Base-by-base conservation (phyloP, 2,113 vertebrate species). In the Epinephelus fuscoguttatus region DNA sequence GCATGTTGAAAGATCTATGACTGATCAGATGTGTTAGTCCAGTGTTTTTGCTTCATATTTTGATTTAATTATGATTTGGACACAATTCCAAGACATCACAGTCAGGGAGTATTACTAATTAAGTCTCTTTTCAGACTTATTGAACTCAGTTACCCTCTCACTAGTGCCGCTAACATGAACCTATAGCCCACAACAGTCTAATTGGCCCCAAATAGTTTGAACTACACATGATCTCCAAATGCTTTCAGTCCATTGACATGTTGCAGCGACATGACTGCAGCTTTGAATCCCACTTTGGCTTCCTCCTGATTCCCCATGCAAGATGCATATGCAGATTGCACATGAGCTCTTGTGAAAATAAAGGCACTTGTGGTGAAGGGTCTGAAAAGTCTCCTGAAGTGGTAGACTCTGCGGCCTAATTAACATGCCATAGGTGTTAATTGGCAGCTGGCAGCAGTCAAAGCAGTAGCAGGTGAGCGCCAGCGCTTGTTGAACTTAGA, bases 381-480 rank as follows among this genome's bases (percentile, higher is more conserved):
- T 88, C 91, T 93, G 84, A 89, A 89, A 93, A 87, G 93, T 92
- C 92, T 85, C 84, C 83, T 94, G 92, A 93, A 95, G 95, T 95
- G 93, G 91, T 80, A 88, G 90, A 87, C 92, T 93, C 89, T 87
- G 90, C 81, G 80, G 93, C 90, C 93, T 94, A 82, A 95, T 96
- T 95, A 96, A 92, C 88, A 90, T 94, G 92, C 92, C 89, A 89
- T 90, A 95, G 94, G 95, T 95, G 95, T 95, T 95, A 95, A 95
- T 94, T 94, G 92, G 92, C 91, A 87, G 91, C 92, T 90, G 90
- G 89, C 89, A 87, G 91, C 88, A 87, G 89, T 91, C 90, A 93
- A 88, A 90, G 93, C 91, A 62, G 84, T 60, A 90, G 92, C 91
- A 94, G 93, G 93, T 93, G 94, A 92, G 86, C 88, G 55, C 77